Conservation (phyloP, 2,113 vertebrate genomes). For the Protomyctophum bolini region DNA sequence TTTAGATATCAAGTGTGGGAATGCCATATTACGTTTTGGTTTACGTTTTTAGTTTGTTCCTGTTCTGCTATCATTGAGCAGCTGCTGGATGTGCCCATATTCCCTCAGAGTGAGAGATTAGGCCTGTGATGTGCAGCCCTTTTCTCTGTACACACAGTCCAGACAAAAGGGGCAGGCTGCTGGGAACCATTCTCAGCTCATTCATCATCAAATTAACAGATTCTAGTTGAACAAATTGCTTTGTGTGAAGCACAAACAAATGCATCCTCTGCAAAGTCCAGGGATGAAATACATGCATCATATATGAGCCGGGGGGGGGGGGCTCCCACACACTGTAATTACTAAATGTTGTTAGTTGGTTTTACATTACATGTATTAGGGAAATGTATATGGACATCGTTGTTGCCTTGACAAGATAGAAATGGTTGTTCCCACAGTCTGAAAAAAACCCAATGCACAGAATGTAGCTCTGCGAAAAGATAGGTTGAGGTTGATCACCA, state of each 20-base stretch:
- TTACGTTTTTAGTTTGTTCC: too few species aligned
- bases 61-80: conserved; percentile 22
- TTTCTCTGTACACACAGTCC: conserved; percentile 26
- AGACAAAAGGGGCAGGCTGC: conserved; percentile 57
- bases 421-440: neutral
- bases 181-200: conserved; percentile 57
- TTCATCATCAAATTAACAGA: conserved; percentile 66
- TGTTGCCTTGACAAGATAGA: neutral
- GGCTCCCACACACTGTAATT: neutral
- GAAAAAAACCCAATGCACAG: neutral
- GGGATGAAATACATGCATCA: neutral
- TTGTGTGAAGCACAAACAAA: conserved; percentile 52
- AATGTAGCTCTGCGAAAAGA: neutral
- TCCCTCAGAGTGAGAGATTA: conserved; percentile 39
- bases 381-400: neutral
- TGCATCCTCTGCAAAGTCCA: conserved; percentile 25
- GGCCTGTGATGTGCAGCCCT: conserved; percentile 38
- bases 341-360: neutral
- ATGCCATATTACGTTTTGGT: too few species aligned
- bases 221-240: conserved; percentile 61
- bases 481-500: neutral
- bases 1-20: too few species aligned
- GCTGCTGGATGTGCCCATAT: conserved; percentile 36
- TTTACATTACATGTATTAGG: neutral
- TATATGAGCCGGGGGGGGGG: too few species aligned